phyloP scores from a whole-genome alignment of 2,888 invertebrate species.

The Eremobia ochroleuca region DNA sequence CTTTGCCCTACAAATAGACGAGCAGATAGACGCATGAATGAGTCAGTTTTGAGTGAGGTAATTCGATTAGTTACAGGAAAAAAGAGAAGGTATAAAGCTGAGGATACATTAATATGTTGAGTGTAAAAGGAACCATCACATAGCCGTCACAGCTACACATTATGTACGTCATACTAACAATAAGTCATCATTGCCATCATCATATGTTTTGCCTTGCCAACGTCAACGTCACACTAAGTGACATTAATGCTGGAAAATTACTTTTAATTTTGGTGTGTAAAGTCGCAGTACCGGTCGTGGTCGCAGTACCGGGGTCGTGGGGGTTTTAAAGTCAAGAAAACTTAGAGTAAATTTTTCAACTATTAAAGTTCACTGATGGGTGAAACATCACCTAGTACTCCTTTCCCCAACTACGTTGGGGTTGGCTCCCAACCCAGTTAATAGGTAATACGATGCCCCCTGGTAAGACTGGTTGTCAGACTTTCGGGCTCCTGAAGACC shows the following conservation, averaged over 20 bases:
- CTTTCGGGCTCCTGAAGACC: no score
- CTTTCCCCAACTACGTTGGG: no score
- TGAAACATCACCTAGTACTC: neutral
- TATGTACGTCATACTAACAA: neutral
- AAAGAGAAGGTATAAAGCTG: neutral
- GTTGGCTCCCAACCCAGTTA: no score
- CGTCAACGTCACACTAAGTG: neutral
- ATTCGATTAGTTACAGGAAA: neutral
- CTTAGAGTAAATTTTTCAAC: neutral
- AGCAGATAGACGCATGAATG: neutral
- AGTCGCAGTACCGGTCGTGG: no score
- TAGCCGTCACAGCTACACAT: neutral
- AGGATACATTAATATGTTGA: neutral
- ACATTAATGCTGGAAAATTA: neutral
- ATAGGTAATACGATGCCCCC: no score
- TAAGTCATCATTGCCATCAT: neutral
- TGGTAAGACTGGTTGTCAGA: no score
- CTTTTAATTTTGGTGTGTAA: neutral
- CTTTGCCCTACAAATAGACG: neutral
- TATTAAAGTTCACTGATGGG: neutral
- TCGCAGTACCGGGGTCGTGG: no score
- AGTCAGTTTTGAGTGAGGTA: neutral
- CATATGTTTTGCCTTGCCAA: no score
- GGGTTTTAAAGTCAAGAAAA: no score
- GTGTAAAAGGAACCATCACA: neutral